phyloP scores from a whole-genome alignment of 37 sponge, comb jelly and placozoan species.

The Axinella damicornis region DNA sequence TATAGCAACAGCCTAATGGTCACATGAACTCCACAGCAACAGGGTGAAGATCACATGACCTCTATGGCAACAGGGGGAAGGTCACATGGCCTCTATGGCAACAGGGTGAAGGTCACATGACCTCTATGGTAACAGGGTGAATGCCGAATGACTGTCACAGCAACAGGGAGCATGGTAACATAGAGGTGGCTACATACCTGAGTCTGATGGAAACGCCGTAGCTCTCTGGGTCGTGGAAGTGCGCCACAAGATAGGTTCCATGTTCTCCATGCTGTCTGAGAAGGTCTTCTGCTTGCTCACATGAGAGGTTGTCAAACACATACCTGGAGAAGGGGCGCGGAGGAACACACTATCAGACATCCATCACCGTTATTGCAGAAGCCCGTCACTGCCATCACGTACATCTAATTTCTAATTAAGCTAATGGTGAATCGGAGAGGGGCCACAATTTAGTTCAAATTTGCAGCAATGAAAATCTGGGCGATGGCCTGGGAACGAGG shows the following conservation, averaged over 20 bases:
- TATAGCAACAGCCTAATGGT: background rate
- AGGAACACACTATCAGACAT: background rate
- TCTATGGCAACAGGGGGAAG: background rate
- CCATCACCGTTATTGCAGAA: background rate
- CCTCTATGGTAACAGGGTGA: background rate
- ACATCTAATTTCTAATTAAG: no score
- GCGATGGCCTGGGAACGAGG: no score
- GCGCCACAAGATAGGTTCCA: constrained; percentile 62
- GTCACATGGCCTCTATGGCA: no score
- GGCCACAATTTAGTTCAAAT: background rate
- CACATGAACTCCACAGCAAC: background rate
- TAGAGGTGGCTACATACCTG: constrained; percentile 18
- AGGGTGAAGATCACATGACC: background rate
- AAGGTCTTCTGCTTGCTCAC: constrained; percentile 61
- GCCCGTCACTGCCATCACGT: background rate
- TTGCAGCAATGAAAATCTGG: background rate
- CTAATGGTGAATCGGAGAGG: no score
- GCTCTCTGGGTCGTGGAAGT: constrained; percentile 64
- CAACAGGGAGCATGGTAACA: no score
- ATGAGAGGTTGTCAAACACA: constrained; percentile 72
- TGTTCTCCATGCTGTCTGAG: constrained; percentile 53
- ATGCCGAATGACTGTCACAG: no score
- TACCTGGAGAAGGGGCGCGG: constrained; percentile 35
- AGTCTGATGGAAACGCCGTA: constrained; percentile 45
- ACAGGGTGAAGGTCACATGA: no score